Evolutionary conservation across 1,140 invertebrate species (phyloP).

Genomic region (Aphaenogaster floridana): DNA sequence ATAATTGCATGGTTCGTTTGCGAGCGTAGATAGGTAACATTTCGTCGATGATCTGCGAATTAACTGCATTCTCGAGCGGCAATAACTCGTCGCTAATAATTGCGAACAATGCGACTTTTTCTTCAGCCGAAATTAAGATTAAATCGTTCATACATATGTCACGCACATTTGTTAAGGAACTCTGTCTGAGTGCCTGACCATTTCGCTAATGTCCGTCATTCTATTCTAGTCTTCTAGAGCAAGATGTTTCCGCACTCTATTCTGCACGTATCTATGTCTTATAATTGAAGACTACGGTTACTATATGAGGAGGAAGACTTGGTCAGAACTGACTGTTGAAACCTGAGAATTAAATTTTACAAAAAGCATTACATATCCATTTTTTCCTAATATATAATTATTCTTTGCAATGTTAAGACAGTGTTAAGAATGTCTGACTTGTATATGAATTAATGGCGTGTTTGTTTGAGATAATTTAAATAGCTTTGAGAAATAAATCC

Average conservation of each 20-base stretch:
- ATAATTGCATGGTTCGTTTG: background rate
- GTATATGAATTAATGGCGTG: background rate
- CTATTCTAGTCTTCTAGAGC: conserved; percentile 65
- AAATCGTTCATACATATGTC: background rate
- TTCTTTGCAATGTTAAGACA: background rate
- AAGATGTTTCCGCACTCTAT: conserved; percentile 23
- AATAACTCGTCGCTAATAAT: background rate
- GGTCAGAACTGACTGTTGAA: background rate
- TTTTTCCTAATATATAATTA: background rate
- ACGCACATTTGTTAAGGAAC: conserved; percentile 28
- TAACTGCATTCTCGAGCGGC: conserved; percentile 16
- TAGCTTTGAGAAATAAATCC: background rate
- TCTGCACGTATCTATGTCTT: conserved; percentile 55
- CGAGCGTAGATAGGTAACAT: background rate
- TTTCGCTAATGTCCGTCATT: conserved; percentile 49
- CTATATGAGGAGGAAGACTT: background rate
- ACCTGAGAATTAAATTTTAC: background rate
- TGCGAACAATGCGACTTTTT: conserved; percentile 3
- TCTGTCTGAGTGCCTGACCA: conserved; percentile 8
- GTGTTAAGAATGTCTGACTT: background rate
- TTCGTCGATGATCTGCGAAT: conserved; percentile 28
- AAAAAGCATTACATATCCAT: background rate
- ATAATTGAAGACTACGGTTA: conserved; percentile 39
- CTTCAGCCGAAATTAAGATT: conserved; percentile 16
- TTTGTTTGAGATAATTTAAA: background rate